Evolutionary conservation across 2,113 vertebrate genomes (phyloP).

Genomic region (Ciconia boyciana): DNA sequence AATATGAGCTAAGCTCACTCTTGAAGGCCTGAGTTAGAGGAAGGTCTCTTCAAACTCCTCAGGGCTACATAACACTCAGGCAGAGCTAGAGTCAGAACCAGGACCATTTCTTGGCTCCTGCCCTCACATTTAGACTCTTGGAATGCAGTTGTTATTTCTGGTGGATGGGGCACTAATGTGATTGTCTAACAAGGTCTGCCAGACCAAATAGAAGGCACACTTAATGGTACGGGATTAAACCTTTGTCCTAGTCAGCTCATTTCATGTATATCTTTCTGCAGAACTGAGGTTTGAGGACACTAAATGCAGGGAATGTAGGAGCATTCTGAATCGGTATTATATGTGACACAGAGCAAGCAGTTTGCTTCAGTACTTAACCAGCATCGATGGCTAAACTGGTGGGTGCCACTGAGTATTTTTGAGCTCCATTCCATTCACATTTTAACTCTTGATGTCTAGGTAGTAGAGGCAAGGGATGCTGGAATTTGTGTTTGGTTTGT

Average conservation of each 20-base stretch:
- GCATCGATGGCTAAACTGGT: not conserved
- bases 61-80: not conserved
- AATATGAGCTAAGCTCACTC: not conserved
- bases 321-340: not conserved
- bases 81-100: not conserved
- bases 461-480: not conserved
- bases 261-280: not conserved
- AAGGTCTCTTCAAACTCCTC: not conserved
- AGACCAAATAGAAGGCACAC: not conserved
- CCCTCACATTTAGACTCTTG: not conserved
- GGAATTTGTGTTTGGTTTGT: not conserved
- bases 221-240: not conserved
- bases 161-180: not conserved
- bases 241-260: not conserved
- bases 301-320: not conserved
- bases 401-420: not conserved
- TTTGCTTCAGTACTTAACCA: not conserved
- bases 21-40: not conserved
- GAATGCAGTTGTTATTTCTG: not conserved
- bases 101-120: not conserved
- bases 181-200: not conserved
- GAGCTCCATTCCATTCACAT: not conserved
- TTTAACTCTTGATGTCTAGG: not conserved
- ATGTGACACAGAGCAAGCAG: not conserved
- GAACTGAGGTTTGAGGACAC: not conserved